Evolutionary conservation across 2,888 invertebrate genomes (phyloP), one percentile per base, ranked within the genome.

Genomic region (Nasonia oneida): DNA sequence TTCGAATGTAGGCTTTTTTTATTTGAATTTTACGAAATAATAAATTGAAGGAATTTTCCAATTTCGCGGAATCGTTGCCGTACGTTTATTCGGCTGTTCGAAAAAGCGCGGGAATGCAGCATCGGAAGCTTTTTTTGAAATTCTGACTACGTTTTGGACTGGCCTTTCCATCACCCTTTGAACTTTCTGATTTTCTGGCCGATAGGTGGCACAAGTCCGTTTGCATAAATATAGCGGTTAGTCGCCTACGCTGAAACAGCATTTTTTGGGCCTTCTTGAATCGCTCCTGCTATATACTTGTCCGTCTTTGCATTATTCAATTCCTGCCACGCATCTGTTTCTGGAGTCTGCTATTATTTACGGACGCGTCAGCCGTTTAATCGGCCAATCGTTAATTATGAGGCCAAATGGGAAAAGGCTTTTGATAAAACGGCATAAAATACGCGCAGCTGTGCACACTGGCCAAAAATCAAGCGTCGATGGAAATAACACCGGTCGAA

Each of bases 301-400:
- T 29, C 29, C 29, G 29, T 29, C 29, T 29, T 29, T 29, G 29
- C 29, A 29, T 29, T 29, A 29, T 29, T 29, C 29, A 29, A 29
- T 29, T 29, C 29, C 29, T 29, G 29, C 29, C 29, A 29, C 29
- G 29, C 29, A 29, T 29, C 29, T 29, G 29, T 29, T 29, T 29
- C 29, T 29, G 29, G 29, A 29, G 29, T 57, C 71, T 15, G 18
- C 73, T 61, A 64, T 83, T 73, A 78, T 79, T 78, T 64, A 73
- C 33, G 37, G 39, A 50, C 47, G 29, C 23, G 6, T 61, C 57
- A 57, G 12, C 4, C 37, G 37, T 50, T 82, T 70, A 37, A 18
- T 14, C 6, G 3, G 12, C 37, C n/a, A 10, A 70, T 82, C 3
- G 64, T 67, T 82, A 47, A 81, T 81, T 75, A 64, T 64, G 50